Conservation (phyloP, 2,113 vertebrate genomes). For the Nothoprocta perdicaria region DNA sequence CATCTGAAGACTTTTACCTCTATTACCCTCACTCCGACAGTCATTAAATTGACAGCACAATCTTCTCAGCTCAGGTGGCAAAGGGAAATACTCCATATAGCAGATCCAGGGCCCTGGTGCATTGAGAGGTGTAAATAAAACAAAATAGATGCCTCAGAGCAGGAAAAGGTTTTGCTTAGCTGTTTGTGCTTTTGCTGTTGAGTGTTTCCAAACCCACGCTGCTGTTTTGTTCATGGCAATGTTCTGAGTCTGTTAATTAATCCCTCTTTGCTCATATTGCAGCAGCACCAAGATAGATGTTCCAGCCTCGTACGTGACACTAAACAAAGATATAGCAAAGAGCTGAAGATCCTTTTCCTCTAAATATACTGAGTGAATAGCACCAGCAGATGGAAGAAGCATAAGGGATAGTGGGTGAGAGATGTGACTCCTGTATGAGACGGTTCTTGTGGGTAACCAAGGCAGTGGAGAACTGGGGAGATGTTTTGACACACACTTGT, state of each 20-base stretch:
- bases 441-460: not conserved
- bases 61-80: not conserved
- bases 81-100: accelerated
- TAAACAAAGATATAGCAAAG: not conserved
- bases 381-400: not conserved
- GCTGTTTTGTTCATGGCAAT: not conserved
- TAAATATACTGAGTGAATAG: not conserved
- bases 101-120: not conserved
- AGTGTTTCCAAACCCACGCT: not conserved
- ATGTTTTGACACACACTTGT: accelerated
- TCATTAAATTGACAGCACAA: not conserved
- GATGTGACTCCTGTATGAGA: not conserved
- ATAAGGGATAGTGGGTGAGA: not conserved
- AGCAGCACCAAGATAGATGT: not conserved
- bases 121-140: not conserved
- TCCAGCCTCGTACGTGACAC: not conserved
- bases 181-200: not conserved
- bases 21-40: not conserved
- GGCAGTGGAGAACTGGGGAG: accelerated
- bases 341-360: not conserved
- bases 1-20: not conserved
- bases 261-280: not conserved
- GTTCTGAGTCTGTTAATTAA: not conserved
- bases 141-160: not conserved
- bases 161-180: not conserved